Evolutionary conservation across 23 tunicate species (phyloP), one percentile per base, ranked within the genome.

Genomic region (Halocynthia aurantium): DNA sequence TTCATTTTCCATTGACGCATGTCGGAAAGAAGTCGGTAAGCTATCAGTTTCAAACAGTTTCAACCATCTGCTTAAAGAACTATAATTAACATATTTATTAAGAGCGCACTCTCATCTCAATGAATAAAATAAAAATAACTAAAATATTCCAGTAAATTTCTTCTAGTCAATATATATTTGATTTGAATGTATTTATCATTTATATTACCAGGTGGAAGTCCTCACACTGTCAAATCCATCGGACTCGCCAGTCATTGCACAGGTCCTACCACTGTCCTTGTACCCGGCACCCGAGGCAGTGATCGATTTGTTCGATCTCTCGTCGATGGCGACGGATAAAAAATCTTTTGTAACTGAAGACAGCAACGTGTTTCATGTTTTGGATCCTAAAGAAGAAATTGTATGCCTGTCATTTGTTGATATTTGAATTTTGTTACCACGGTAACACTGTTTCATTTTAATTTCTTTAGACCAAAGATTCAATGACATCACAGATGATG

Each of bases 211-310:
- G 88, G 44, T 67, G 0, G 51, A 55, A 10, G 70, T 61, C 50
- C 12, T 92, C 10, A 77, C 71, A 6, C 53, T 92, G 9, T 8
- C 7, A 71, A 86, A 86, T 61, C 92, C 92, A 6, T 81, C 98
- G 7, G 98, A 92, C 52, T 44, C 67, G 44, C 85, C 88, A 6
- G 83, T 92, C 9, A 82, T 92, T 0, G 73, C 86, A 51, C 98
- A 92, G 76, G 84, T 92, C 18, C 78, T 86, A 8, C 84, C 98
- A 6, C 22, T 92, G 58, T 76, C 93, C 7, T 55, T 83, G 8
- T 92, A 92, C 73, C 92, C 98, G 13, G 83, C 86, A 78, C 82
- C 98, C 40, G 72, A 50, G 50, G 88, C 76, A 22, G 82, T 77
- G 12, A 44, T 87, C 6, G 64, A 62, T 0, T 6, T 73, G 69